Conservation (phyloP, 2,888 invertebrate species). For the Hydrotaea diabolus region DNA sequence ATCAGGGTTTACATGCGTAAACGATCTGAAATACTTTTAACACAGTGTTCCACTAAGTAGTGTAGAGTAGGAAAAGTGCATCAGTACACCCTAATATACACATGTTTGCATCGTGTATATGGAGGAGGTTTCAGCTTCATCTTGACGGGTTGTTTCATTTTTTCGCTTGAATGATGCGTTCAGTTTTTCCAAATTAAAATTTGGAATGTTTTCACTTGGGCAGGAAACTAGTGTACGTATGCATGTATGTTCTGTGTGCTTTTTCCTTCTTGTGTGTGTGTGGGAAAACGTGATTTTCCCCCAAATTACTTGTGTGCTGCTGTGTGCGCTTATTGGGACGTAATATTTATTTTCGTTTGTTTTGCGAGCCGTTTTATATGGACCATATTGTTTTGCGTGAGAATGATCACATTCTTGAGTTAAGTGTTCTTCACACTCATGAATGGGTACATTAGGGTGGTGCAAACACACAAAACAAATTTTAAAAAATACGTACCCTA, state of each 20-base stretch:
- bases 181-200: slow-evolving; percentile 46
- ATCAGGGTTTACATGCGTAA: no score
- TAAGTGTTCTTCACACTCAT: slow-evolving; percentile 33
- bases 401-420: slow-evolving; percentile 38
- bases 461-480: background rate
- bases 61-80: no score
- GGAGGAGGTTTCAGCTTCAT: background rate
- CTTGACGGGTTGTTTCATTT: slow-evolving; percentile 1
- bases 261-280: background rate
- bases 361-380: slow-evolving; percentile 29
- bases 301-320: slow-evolving; percentile 38
- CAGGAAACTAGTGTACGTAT: background rate
- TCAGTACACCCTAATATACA: no score
- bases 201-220: slow-evolving; percentile 37
- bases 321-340: slow-evolving; percentile 25
- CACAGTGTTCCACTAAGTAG: no score
- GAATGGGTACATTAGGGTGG: background rate
- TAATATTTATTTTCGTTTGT: slow-evolving; percentile 34
- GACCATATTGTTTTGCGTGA: slow-evolving; percentile 32
- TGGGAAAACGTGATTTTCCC: slow-evolving; percentile 59
- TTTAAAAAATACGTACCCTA: no score
- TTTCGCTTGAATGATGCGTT: slow-evolving; percentile 41
- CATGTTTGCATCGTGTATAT: background rate
- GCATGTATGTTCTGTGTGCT: no score
- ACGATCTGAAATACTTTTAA: no score